Conservation (phyloP, 1,140 invertebrate genomes). For the Mactra quadrangularis region DNA sequence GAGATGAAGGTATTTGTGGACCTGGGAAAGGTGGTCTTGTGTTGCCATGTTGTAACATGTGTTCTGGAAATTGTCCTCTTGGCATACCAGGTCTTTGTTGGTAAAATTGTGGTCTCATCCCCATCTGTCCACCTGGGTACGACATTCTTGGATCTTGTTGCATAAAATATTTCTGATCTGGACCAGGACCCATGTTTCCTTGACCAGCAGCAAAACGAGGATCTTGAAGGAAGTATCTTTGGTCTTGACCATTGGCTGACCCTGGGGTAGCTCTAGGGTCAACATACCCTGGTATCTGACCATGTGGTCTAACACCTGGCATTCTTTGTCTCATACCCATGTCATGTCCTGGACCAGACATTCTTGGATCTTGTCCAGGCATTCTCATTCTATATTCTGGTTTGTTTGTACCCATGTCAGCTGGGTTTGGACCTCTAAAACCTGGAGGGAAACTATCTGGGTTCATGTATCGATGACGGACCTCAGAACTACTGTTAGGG, state of each 20-base stretch:
- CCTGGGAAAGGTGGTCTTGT: slow-evolving; percentile 9
- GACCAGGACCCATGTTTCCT: not conserved
- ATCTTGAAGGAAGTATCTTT: slow-evolving; percentile 48
- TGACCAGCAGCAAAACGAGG: slow-evolving; percentile 31
- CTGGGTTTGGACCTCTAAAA: not conserved
- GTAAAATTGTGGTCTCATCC: slow-evolving; percentile 24
- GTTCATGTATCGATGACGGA: not conserved
- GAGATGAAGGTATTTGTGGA: not conserved
- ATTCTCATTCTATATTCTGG: slow-evolving; percentile 29
- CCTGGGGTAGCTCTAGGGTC: slow-evolving; percentile 8
- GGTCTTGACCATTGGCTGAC: slow-evolving; percentile 34
- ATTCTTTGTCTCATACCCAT: slow-evolving; percentile 8
- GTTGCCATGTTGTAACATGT: slow-evolving; percentile 1
- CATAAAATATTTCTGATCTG: slow-evolving; percentile 48
- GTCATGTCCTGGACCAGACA: not conserved
- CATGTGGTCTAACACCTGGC: slow-evolving; percentile 2
- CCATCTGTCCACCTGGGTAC: slow-evolving; percentile 26
- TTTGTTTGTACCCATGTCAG: not conserved
- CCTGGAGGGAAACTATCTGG: too few relatives aligned
- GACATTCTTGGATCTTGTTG: slow-evolving; percentile 31
- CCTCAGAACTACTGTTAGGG: slow-evolving; percentile 7
- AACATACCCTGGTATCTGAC: slow-evolving; percentile 7
- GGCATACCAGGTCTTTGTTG: slow-evolving; percentile 43
- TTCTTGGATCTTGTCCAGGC: slow-evolving; percentile 31
- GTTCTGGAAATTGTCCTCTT: slow-evolving; percentile 1